Percentiles rank a stretch among this genome's conserved stretches.
Evolutionary conservation across 2,888 invertebrate genomes (phyloP).

Genomic region (Bombylius major): DNA sequence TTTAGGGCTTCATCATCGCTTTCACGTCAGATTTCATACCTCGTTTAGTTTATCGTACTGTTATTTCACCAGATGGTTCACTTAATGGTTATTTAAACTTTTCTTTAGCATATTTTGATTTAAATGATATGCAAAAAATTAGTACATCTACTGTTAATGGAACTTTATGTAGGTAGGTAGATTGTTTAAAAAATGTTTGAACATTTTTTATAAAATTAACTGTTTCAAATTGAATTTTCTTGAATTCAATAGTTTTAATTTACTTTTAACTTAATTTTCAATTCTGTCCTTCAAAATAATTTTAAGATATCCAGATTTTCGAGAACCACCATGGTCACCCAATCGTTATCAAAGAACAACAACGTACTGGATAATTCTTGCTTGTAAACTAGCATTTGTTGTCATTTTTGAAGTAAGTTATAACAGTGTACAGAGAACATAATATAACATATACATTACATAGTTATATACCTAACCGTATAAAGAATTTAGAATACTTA

Average conservation of each 20-base stretch:
- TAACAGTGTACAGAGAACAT: neutral
- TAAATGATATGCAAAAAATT: conserved; percentile 45
- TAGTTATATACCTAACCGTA: too few relatives aligned
- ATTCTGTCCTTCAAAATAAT: neutral
- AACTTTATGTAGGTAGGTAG: conserved; percentile 47
- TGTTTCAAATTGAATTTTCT: too few relatives aligned
- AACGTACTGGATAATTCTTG: conserved; percentile 83
- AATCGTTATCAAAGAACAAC: conserved; percentile 54
- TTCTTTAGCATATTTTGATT: conserved; percentile 61
- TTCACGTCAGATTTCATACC: conserved; percentile 96
- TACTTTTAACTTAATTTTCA: neutral
- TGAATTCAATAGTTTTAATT: too few relatives aligned
- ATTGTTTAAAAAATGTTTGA: conserved; percentile 1
- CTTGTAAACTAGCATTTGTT: conserved; percentile 80
- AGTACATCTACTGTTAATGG: conserved; percentile 36
- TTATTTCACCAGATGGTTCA: conserved; percentile 44
- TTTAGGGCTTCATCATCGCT: conserved; percentile 90
- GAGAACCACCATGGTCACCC: conserved; percentile 51
- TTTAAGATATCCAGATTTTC: conserved; percentile 63
- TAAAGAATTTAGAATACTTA: too few relatives aligned
- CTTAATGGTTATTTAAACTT: conserved; percentile 68
- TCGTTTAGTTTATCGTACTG: conserved; percentile 61
- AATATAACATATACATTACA: too few relatives aligned
- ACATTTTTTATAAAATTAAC: too few relatives aligned
- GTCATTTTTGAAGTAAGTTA: conserved; percentile 76